Conservation (phyloP, 2,797 vertebrate genomes). For the Otus scops region DNA sequence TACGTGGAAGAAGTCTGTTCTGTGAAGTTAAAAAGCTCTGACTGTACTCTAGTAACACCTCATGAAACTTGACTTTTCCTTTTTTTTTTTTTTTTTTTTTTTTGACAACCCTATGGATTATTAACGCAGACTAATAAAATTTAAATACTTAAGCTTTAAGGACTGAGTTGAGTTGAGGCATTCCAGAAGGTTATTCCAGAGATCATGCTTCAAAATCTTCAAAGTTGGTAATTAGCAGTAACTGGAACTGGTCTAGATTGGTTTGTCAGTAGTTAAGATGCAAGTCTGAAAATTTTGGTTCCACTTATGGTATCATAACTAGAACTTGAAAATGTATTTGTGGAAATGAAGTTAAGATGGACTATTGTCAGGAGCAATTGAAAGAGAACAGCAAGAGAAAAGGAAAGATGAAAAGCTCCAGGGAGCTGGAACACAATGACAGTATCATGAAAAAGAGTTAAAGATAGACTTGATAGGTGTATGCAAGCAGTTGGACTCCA, state of each 20-base stretch:
- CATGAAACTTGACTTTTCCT: background rate
- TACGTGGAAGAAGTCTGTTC: background rate
- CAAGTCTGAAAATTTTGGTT: background rate
- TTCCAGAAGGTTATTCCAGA: background rate
- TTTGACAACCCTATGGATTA: background rate
- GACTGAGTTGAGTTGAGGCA: background rate
- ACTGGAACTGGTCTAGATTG: background rate
- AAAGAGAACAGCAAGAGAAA: background rate
- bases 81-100: background rate
- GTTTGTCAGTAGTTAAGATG: background rate
- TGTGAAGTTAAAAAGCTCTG: background rate
- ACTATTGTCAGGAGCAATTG: rapidly evolving
- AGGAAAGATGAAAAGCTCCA: background rate
- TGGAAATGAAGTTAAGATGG: background rate
- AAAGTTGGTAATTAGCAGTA: background rate
- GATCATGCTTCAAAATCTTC: background rate
- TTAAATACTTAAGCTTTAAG: background rate
- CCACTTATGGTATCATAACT: rapidly evolving
- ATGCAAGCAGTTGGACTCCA: background rate
- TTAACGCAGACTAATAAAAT: background rate
- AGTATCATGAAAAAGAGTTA: background rate
- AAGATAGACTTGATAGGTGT: background rate
- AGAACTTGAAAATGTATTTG: background rate
- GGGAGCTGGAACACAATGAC: background rate
- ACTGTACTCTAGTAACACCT: background rate